A percentile compares a stretch with the other conserved stretches of the same genome.
Evolutionary conservation across 2,113 vertebrate genomes (phyloP).

Genomic region (Anhinga rufa): DNA sequence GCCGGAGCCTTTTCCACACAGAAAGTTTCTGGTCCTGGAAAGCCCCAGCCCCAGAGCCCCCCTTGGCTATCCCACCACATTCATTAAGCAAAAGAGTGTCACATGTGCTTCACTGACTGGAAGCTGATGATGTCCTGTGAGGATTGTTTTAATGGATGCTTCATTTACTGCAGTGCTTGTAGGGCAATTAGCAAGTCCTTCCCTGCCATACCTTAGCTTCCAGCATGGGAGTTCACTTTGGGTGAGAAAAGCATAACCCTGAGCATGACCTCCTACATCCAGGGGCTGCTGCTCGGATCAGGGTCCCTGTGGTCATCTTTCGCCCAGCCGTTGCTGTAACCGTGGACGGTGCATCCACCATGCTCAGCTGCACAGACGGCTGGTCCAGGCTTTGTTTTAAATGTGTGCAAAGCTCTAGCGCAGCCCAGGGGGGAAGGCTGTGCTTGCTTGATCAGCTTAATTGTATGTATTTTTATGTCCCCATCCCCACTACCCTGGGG

Average conservation of each 20-base stretch:
- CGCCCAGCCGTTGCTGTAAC: not conserved
- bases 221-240: not conserved
- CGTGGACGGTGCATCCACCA: fast-evolving
- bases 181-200: not conserved
- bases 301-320: fast-evolving
- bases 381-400: not conserved
- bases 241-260: not conserved
- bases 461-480: not conserved
- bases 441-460: not conserved
- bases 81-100: not conserved
- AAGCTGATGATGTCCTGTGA: not conserved
- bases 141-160: not conserved
- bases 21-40: not conserved
- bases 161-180: not conserved
- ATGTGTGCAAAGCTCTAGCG: not conserved
- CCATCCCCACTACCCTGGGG: not conserved
- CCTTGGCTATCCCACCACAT: not conserved
- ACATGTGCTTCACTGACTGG: not conserved
- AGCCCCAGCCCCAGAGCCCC: no score
- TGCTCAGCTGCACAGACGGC: no score
- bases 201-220: not conserved
- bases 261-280: not conserved
- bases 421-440: not conserved
- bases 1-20: not conserved
- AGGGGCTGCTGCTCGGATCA: not conserved